phyloP scores from a whole-genome alignment of 2,888 invertebrate genomes.

The Julus scanicus region DNA sequence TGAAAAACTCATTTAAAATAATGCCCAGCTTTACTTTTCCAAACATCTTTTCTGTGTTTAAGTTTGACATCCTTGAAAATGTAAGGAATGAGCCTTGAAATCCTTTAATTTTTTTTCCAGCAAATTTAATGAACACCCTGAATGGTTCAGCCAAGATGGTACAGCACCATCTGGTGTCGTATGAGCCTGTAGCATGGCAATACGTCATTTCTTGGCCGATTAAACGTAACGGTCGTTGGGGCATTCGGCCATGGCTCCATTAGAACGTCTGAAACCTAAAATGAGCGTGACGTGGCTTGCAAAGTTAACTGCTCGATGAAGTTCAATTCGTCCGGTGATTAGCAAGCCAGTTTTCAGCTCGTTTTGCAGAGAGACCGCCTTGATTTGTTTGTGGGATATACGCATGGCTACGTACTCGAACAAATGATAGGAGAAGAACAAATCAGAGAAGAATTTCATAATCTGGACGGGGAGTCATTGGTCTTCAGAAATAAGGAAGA shows the following conservation, averaged over 20 bases:
- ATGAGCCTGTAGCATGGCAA: no score
- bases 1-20: no score
- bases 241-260: not conserved
- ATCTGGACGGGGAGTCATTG: constrained; percentile 32
- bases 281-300: constrained; percentile 2
- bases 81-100: no score
- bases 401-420: constrained; percentile 45
- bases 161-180: no score
- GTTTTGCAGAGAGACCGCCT: not conserved
- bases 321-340: constrained; percentile 9
- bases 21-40: no score
- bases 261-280: not conserved
- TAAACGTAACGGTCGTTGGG: not conserved
- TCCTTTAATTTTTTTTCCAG: no score
- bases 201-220: not conserved
- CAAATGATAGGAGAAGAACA: constrained; percentile 35
- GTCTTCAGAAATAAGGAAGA: constrained; percentile 42
- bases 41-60: no score
- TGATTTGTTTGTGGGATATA: constrained; percentile 38
- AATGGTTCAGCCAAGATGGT: no score
- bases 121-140: no score
- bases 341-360: not conserved
- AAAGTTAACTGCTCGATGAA: constrained; percentile 40
- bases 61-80: no score
- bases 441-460: constrained; percentile 12